Evolutionary conservation across 1,140 invertebrate genomes (phyloP), one percentile per base, ranked within the genome.

Genomic region (Zaprionus davidi): DNA sequence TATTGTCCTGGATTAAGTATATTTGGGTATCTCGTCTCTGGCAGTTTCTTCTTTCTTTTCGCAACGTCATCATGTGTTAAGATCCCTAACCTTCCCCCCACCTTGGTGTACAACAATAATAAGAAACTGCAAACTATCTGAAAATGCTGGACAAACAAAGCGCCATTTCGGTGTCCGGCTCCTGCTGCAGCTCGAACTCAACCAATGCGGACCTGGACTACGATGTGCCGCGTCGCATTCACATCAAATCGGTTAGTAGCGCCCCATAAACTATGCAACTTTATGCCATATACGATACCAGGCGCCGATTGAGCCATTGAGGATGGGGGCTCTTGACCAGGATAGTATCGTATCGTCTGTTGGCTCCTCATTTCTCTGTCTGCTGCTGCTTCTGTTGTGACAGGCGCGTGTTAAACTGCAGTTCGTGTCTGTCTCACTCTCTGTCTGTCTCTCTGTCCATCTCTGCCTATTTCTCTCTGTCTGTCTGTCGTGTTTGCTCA

Each of bases 1-100:
- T 92, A 90, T 92, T 92, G 90, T 90, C 90, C 90, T 91, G 90
- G 90, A 92, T 92, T 92, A 92, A 92, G 91, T 92, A 92, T 92
- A 88, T 86, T 79, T 82, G 78, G 77, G 70, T 77, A 84, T 86
- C 85, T 90, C 85, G 70, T 67, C 59, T 53, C 55, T 34, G 9
- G 31, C 22, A 41, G 7, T 49, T 20, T 49, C 46, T 3, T 51
- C 20, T 51, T 51, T 51, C 22, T 51, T 65, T 51, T 65, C 34
- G 34, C 70, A 56, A 62, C 41, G 22, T 49, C 56, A 84, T 56
- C 64, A 73, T 76, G 79, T 72, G 76, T 59, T 79, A 46, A 78
- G n/a, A 17, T 11, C 17, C n/a, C 20, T 20, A 20, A 20, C 24
- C 20, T 36, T 44, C 34, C 24, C 15, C 7, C 36, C 26, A 55